phyloP scores from a whole-genome alignment of 2,888 invertebrate genomes.

The Leptinotarsa haldemani region DNA sequence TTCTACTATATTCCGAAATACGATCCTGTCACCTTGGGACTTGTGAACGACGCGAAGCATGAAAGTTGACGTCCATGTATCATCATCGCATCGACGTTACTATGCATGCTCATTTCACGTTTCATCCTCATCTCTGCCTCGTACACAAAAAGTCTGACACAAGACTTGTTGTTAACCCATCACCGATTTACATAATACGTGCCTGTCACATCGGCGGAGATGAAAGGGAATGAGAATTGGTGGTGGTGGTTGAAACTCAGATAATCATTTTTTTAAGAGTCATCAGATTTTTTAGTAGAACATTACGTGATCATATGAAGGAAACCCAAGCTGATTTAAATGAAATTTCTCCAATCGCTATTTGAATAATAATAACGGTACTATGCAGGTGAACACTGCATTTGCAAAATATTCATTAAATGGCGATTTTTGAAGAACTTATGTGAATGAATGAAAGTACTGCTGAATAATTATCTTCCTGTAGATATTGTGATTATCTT shows the following conservation, averaged over 20 bases:
- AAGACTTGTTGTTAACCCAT: constrained; percentile 35
- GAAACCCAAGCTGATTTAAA: not conserved
- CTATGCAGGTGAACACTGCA: too few relatives aligned
- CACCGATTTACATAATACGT: constrained; percentile 34
- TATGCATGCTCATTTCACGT: constrained; percentile 18
- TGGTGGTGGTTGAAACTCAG: not conserved
- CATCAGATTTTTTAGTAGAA: too few relatives aligned
- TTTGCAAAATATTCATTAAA: too few relatives aligned
- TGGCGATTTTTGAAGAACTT: too few relatives aligned
- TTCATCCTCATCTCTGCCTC: constrained; percentile 26
- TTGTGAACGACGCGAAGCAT: constrained; percentile 3
- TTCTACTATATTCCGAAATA: not conserved
- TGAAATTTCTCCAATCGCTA: too few relatives aligned
- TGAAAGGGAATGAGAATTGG: not conserved
- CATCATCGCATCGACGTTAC: constrained; percentile 13
- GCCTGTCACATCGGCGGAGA: constrained; percentile 16
- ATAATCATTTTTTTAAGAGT: not conserved
- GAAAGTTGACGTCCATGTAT: constrained; percentile 9
- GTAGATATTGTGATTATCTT: too few relatives aligned
- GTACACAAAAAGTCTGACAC: constrained; percentile 24
- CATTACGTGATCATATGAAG: not conserved
- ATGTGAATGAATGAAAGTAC: too few relatives aligned
- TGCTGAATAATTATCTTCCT: too few relatives aligned
- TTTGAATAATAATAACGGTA: too few relatives aligned
- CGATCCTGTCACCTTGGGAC: constrained; percentile 8